phyloP scores from a whole-genome alignment of 1,140 invertebrate genomes.

The Heliconius congener region DNA sequence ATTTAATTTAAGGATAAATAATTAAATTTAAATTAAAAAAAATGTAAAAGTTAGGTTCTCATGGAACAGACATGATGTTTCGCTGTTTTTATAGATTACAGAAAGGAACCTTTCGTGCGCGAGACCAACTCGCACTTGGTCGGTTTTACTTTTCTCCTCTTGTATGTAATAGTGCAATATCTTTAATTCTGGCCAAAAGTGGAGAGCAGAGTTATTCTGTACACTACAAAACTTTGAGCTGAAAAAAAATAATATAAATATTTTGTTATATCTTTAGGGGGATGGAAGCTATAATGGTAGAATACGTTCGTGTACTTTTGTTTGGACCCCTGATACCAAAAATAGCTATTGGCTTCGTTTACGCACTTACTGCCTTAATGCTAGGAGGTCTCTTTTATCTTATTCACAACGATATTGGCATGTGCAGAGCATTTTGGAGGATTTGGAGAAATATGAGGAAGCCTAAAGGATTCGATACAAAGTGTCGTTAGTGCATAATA shows the following conservation, averaged over 20 bases:
- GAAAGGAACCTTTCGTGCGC: too few species aligned
- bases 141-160: too few species aligned
- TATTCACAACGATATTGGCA: conserved; percentile 93
- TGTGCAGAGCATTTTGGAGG: conserved; percentile 89
- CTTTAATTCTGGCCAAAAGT: too few species aligned
- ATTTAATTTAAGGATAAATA: too few species aligned
- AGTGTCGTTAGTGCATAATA: conserved; percentile 10
- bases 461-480: conserved; percentile 34
- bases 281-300: conserved; percentile 91
- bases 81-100: too few species aligned
- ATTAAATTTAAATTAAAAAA: too few species aligned
- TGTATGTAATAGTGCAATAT: too few species aligned
- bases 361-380: conserved; percentile 86
- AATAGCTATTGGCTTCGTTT: conserved; percentile 85
- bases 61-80: too few species aligned
- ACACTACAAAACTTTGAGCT: neutral
- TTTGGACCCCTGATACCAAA: conserved; percentile 89
- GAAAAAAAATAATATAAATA: neutral
- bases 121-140: too few species aligned
- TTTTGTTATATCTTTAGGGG: conserved; percentile 83
- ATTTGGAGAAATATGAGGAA: conserved; percentile 85
- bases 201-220: too few species aligned
- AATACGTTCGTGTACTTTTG: conserved; percentile 90
- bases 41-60: too few species aligned
- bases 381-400: conserved; percentile 93